These are phyloP conservation scores for Coryphaenoides rupestris DNA, from an alignment of 2,113 vertebrate species.

Conservation along the genomic window DNA sequence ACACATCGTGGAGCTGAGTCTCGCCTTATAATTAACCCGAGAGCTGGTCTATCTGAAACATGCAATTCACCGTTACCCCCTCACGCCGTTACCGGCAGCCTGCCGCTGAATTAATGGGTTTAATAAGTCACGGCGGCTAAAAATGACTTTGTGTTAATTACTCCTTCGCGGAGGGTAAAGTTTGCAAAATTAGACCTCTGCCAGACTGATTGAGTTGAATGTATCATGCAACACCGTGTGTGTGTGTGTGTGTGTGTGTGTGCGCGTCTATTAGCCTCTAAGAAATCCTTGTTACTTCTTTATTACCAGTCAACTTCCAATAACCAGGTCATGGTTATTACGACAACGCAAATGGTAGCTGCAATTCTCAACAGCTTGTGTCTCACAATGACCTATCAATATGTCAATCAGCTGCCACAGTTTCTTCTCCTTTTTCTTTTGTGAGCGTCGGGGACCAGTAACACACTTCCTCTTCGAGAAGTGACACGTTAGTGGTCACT, in stretches of 20 bases:
- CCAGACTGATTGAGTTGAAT: background rate
- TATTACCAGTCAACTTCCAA: conserved; percentile 15
- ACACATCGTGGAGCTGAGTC: background rate
- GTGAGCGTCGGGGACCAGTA: conserved; percentile 20
- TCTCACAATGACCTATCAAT: no score
- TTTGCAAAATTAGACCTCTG: background rate
- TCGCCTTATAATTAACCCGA: conserved; percentile 24
- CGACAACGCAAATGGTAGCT: background rate
- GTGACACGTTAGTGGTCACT: no score
- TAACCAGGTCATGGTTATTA: no score
- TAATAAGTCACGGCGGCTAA: background rate
- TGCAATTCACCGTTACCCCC: background rate
- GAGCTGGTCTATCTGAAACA: conserved; percentile 1
- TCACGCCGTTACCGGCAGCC: background rate
- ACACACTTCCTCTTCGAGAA: conserved; percentile 51
- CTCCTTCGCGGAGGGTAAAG: background rate
- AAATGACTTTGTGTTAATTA: background rate
- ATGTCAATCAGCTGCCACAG: no score
- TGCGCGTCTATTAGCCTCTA: no score
- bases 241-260: background rate
- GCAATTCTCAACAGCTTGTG: conserved; percentile 33
- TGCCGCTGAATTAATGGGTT: background rate
- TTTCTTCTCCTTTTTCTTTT: conserved; percentile 19
- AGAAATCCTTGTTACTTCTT: no score
- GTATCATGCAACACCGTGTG: background rate